phyloP scores from a whole-genome alignment of 37 sponge, comb jelly and placozoan species.

The Chondrosia reniformis region DNA sequence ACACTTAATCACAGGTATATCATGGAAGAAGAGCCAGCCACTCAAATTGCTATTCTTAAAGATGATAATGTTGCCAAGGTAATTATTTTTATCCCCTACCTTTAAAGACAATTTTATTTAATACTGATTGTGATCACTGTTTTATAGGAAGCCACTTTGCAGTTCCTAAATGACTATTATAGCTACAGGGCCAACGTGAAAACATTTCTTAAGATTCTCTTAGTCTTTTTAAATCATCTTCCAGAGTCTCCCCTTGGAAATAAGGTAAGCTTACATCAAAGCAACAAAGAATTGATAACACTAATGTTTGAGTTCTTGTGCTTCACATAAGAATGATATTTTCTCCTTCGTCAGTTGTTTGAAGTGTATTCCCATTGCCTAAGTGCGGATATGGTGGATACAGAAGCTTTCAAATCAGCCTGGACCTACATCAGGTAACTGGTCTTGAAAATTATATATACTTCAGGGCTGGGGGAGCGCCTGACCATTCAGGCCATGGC shows the following conservation, averaged over 20 bases:
- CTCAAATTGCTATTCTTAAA: neutral
- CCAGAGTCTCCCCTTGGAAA: neutral
- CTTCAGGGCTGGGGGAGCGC: neutral
- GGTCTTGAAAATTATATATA: neutral
- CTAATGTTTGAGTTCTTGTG: neutral
- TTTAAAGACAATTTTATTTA: neutral
- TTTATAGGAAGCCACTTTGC: neutral
- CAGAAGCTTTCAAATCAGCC: slow-evolving; percentile 31
- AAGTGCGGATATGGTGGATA: slow-evolving; percentile 23
- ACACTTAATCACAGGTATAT: slow-evolving; percentile 18
- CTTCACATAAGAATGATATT: neutral
- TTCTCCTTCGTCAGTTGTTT: slow-evolving; percentile 28
- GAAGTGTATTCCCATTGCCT: slow-evolving; percentile 39
- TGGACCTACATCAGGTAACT: slow-evolving; percentile 47
- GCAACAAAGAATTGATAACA: neutral
- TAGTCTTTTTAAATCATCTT: neutral
- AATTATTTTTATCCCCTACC: neutral
- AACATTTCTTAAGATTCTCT: neutral
- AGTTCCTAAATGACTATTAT: neutral
- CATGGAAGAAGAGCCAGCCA: neutral
- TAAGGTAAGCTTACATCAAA: slow-evolving; percentile 15
- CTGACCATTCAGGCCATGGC: neutral
- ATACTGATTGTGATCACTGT: neutral
- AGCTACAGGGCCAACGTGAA: neutral
- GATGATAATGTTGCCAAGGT: slow-evolving; percentile 22